phyloP scores from a whole-genome alignment of 2,113 vertebrate genomes.

The Apus apus region DNA sequence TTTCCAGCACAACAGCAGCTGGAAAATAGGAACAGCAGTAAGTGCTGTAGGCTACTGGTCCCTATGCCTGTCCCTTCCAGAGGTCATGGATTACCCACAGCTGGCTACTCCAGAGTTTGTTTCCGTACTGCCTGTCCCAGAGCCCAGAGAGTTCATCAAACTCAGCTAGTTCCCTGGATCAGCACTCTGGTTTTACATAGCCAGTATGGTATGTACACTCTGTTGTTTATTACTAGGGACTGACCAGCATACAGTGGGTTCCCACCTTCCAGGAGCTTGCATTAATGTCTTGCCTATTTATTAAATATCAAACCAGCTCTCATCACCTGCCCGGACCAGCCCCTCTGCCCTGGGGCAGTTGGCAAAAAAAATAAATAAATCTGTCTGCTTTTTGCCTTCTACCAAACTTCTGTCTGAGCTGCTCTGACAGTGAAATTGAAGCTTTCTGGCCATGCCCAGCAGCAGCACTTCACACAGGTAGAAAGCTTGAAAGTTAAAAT shows the following conservation, averaged over 20 bases:
- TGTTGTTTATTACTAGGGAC: neutral
- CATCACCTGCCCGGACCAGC: neutral
- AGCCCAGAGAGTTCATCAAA: neutral
- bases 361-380: neutral
- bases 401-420: neutral
- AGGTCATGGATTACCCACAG: neutral
- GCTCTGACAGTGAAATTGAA: neutral
- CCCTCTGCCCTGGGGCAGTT: neutral
- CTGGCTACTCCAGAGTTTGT: neutral
- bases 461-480: neutral
- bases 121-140: neutral
- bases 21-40: slow-evolving; percentile 23
- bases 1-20: neutral
- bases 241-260: neutral
- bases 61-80: neutral
- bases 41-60: neutral
- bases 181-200: neutral
- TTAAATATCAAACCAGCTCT: neutral
- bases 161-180: neutral
- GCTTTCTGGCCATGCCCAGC: neutral
- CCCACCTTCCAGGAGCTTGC: neutral
- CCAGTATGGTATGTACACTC: rapidly evolving
- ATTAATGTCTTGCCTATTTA: neutral
- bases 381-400: neutral
- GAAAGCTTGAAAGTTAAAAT: neutral